Evolutionary conservation across 2,113 vertebrate genomes (phyloP).

Genomic region (Pomatorhinus ruficollis): DNA sequence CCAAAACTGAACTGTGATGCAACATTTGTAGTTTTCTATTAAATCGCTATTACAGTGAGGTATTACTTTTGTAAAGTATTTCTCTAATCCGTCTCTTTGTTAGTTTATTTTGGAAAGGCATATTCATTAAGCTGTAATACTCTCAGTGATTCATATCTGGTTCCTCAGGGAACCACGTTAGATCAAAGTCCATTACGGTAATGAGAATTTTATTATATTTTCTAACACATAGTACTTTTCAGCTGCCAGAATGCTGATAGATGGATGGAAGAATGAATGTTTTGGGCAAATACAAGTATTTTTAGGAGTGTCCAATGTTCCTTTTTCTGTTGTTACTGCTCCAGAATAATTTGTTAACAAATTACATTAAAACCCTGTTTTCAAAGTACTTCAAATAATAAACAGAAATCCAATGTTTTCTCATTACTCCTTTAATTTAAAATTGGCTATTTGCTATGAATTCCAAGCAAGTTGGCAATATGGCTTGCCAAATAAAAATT

Average conservation of each 20-base stretch:
- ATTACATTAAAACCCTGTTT: not conserved
- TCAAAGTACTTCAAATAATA: not conserved
- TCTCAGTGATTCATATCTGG: not conserved
- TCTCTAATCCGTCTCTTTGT: not conserved
- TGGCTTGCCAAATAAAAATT: not conserved
- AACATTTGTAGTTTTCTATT: not conserved
- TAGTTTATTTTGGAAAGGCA: constrained; percentile 39
- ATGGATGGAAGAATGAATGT: not conserved
- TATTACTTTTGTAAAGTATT: not conserved
- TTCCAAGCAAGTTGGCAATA: not conserved
- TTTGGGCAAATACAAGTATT: not conserved
- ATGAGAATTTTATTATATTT: constrained; percentile 36
- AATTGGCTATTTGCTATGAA: not conserved
- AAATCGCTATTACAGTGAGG: not conserved
- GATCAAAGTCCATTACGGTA: not conserved
- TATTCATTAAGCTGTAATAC: not conserved
- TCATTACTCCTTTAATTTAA: not conserved
- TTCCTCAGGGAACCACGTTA: not conserved
- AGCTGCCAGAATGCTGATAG: not conserved
- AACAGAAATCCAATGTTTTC: not conserved
- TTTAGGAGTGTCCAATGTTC: not conserved
- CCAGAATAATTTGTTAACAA: not conserved
- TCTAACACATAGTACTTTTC: not conserved
- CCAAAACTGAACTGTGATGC: not conserved
- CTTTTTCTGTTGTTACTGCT: not conserved